Conservation (phyloP, 1,140 invertebrate genomes). For the Neuroterus valhalla region DNA sequence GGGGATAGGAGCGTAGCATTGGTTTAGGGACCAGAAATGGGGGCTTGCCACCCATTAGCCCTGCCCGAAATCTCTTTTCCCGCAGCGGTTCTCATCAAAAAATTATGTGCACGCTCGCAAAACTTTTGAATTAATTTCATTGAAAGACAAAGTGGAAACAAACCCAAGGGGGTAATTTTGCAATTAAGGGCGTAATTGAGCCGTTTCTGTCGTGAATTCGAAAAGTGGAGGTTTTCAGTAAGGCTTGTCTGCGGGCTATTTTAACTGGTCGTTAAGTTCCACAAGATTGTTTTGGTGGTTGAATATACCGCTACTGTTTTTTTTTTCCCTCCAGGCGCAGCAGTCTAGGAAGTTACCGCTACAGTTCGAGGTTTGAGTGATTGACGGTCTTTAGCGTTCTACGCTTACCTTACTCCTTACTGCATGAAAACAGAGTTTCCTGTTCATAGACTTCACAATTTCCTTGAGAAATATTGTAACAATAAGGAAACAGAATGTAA, state of each 20-base stretch:
- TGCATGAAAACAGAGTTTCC: background rate
- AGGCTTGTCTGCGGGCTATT: background rate
- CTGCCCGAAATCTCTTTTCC: too few species aligned
- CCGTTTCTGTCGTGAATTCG: background rate
- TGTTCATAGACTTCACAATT: background rate
- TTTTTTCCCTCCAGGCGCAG: background rate
- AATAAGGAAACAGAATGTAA: background rate
- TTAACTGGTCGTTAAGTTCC: constrained; percentile 9
- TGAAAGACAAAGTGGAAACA: too few species aligned
- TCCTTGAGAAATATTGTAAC: background rate
- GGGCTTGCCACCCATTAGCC: too few species aligned
- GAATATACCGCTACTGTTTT: constrained; percentile 23
- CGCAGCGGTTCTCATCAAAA: too few species aligned
- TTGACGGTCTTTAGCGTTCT: background rate
- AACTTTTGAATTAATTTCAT: too few species aligned
- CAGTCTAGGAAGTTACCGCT: constrained; percentile 5
- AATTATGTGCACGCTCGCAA: too few species aligned
- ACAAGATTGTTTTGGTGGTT: constrained; percentile 24
- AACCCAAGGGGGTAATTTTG: too few species aligned
- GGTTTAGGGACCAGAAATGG: too few species aligned
- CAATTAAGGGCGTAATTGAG: background rate
- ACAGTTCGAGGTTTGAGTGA: constrained; percentile 23
- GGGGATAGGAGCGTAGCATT: too few species aligned
- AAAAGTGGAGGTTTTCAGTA: too few species aligned
- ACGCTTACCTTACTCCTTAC: background rate